Base-by-base conservation (phyloP, 2,888 invertebrate genomes). In the Amaurobius ferox region DNA sequence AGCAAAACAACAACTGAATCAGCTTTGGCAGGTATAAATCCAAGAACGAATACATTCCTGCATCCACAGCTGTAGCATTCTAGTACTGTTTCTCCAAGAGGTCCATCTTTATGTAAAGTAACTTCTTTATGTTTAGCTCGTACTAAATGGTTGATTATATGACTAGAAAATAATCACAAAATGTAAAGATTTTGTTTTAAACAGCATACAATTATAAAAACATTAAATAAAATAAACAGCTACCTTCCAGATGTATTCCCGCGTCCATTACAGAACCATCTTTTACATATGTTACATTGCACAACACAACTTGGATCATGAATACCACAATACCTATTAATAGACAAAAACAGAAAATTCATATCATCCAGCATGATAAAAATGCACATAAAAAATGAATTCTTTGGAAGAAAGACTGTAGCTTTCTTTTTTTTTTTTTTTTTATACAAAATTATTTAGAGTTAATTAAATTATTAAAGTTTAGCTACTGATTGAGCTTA, bases 121-220 rank as follows among this genome's bases (percentile, higher is more conserved):
- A 99, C 98, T 92, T 99, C 99, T 93, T 99, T 99, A 91, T 99
- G 98, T 92, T 98, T 98, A n/a, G 99, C 98, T 88, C 99, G 94
- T 87, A 99, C 99, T 91, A 99, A 93, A 92, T 99, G 99, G 92
- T 99, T 99, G 89, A 99, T 97, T 89, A 99, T 98, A 91, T 99
- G 99, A 68, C 99, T 98, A 35, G 30, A 29, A 64, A 29, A 16
- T 7, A 30, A 29, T 11, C 6, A 7, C 7, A 30, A 13, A n/a
- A 30, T 30, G 26, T n/a, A 35, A 40, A 23, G 0, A 68, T 40
- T 9, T 0, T 7, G 26, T 28, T 0, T 23, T 29, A 26, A 70
- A 70, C 32, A n/a, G n/a, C 40, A 26, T 16, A 28, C 44, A 30
- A 61, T 30, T 30, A 72, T 32, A 55, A 29, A 32, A 35, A 19